Percentiles rank a stretch among this genome's conserved stretches.
These are phyloP conservation scores for Drosophila niveifrons DNA, from an alignment of 2,888 invertebrate genomes.

Conservation along the genomic window DNA sequence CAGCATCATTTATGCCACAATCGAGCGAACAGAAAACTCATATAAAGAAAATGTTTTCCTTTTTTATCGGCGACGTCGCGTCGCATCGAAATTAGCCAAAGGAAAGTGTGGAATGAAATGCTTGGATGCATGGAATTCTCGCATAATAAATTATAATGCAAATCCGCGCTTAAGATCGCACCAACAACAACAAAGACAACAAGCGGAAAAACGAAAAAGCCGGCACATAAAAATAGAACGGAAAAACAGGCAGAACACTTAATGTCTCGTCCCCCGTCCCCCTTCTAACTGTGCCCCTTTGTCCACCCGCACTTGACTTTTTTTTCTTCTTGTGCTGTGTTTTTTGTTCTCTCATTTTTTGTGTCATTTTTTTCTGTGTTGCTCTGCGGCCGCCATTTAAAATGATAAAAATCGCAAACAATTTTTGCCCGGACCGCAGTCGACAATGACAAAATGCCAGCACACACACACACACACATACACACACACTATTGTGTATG, in stretches of 20 bases:
- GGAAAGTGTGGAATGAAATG: constrained; percentile 25
- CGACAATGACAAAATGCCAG: constrained; percentile 49
- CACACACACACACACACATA: constrained; percentile 20
- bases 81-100: constrained; percentile 72
- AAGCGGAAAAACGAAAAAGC: constrained; percentile 3
- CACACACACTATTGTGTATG: neutral
- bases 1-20: neutral
- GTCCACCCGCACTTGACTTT: constrained; percentile 41
- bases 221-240: constrained; percentile 16
- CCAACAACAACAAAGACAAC: constrained; percentile 47
- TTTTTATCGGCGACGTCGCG: constrained; percentile 51
- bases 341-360: constrained; percentile 16
- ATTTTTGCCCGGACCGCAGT: constrained; percentile 63
- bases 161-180: constrained; percentile 68
- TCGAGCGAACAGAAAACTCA: constrained; percentile 51
- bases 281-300: neutral
- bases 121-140: constrained; percentile 62
- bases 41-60: constrained; percentile 59
- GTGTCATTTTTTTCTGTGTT: constrained; percentile 37
- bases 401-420: constrained; percentile 74
- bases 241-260: constrained; percentile 45
- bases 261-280: constrained; percentile 37
- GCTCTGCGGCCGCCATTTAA: constrained; percentile 67
- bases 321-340: constrained; percentile 22
- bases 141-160: constrained; percentile 75